phyloP scores from a whole-genome alignment of 2,888 invertebrate species.

The Tillus elongatus region DNA sequence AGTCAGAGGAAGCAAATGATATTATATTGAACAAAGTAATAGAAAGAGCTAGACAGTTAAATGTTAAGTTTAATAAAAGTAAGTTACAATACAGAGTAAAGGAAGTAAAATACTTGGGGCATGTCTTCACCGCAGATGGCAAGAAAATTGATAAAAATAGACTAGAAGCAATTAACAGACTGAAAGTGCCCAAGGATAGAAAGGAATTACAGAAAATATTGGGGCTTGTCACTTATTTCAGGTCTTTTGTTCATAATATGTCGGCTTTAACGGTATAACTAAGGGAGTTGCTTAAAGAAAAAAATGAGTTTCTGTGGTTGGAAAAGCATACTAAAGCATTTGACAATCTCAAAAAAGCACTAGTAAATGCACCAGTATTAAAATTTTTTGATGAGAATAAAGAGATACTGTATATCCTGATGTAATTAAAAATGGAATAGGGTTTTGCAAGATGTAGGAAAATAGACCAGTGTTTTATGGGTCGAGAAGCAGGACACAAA shows the following conservation, averaged over 20 bases:
- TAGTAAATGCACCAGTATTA: slow-evolving; percentile 3
- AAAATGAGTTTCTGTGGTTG: not conserved
- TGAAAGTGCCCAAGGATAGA: not conserved
- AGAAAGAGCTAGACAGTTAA: slow-evolving; percentile 7
- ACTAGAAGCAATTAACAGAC: slow-evolving; percentile 4
- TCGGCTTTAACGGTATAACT: not conserved
- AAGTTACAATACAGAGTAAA: slow-evolving; percentile 5
- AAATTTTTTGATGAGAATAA: not conserved
- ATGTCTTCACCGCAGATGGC: not conserved
- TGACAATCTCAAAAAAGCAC: not conserved
- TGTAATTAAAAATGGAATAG: not conserved
- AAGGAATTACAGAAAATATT: slow-evolving; percentile 1
- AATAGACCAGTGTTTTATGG: not conserved
- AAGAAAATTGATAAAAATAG: not conserved
- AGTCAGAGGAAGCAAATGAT: slow-evolving; percentile 11
- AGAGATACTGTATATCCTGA: not conserved
- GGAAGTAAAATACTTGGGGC: slow-evolving; percentile 5
- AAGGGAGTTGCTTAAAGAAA: not conserved
- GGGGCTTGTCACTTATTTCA: slow-evolving; percentile 1
- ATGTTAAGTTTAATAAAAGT: slow-evolving; percentile 9
- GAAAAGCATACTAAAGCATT: slow-evolving; percentile 5
- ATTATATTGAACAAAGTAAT: slow-evolving; percentile 9
- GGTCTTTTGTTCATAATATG: slow-evolving; percentile 2
- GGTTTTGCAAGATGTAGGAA: not conserved
- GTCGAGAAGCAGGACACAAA: not conserved